phyloP scores from a whole-genome alignment of 2,113 vertebrate species.

The Axis porcinus region DNA sequence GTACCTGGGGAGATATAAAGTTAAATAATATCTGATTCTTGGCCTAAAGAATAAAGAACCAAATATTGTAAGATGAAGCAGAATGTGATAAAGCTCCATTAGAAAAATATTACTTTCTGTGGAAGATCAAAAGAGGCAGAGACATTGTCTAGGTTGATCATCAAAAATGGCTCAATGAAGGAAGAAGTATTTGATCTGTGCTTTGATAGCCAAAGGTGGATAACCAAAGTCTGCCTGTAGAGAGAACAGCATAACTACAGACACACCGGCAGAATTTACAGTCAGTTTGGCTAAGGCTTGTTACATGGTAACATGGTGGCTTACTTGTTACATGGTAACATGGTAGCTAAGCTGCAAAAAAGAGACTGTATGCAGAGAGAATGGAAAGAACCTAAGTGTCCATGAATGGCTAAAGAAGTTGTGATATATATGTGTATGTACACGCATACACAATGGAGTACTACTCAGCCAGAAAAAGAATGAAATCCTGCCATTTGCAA shows the following conservation, averaged over 20 bases:
- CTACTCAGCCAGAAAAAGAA: not conserved
- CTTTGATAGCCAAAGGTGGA: not conserved
- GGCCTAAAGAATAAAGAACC: not conserved
- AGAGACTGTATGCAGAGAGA: not conserved
- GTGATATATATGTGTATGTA: not conserved
- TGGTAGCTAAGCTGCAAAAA: not conserved
- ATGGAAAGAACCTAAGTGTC: not conserved
- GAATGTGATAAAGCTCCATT: not conserved
- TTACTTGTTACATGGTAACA: not conserved
- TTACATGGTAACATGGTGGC: not conserved
- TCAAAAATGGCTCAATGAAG: not conserved
- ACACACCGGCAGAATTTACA: not conserved
- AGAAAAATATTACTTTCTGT: not conserved
- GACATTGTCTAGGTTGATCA: not conserved
- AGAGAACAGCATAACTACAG: not conserved
- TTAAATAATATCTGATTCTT: not conserved
- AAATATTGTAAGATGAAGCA: not conserved
- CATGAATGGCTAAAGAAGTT: not conserved
- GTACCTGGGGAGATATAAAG: not conserved
- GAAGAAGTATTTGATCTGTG: not conserved
- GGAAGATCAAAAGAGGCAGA: not conserved
- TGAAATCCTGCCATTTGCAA: not conserved
- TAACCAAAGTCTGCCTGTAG: not conserved
- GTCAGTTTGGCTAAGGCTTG: not conserved
- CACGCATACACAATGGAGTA: not conserved